Percentiles rank a stretch among this genome's conserved stretches.
phyloP scores from a whole-genome alignment of 2,113 vertebrate genomes.

The Amblyornis subalaris region DNA sequence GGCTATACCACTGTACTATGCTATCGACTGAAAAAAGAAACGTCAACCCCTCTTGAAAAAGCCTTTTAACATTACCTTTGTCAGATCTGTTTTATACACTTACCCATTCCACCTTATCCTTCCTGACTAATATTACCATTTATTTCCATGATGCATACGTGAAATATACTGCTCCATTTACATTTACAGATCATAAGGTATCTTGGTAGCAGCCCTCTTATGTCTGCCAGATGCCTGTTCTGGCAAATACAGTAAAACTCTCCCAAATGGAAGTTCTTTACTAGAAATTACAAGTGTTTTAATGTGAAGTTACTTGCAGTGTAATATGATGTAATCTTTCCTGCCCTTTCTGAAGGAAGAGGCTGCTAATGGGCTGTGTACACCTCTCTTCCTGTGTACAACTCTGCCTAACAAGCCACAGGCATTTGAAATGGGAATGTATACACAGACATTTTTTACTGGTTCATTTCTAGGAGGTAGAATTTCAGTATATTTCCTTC shows the following conservation, averaged over 20 bases:
- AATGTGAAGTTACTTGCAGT: background rate
- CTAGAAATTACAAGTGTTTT: background rate
- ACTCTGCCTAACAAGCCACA: background rate
- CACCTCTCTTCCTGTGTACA: background rate
- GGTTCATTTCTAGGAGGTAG: background rate
- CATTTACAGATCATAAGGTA: background rate
- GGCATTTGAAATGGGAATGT: background rate
- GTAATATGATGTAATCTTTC: background rate
- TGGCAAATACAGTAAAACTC: background rate
- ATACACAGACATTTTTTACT: background rate
- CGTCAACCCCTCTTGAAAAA: background rate
- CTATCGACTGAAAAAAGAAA: background rate
- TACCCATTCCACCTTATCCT: background rate
- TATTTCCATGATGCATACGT: background rate
- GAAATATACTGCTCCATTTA: background rate
- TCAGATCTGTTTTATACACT: background rate
- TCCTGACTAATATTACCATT: background rate
- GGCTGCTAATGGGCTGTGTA: background rate
- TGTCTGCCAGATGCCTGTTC: background rate
- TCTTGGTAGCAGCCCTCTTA: background rate
- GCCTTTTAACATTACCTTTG: background rate
- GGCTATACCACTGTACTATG: background rate
- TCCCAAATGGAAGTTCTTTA: background rate
- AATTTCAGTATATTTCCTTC: background rate
- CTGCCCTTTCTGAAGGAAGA: background rate